Evolutionary conservation across 2,888 invertebrate species (phyloP).

Genomic region (Odontothrips loti): DNA sequence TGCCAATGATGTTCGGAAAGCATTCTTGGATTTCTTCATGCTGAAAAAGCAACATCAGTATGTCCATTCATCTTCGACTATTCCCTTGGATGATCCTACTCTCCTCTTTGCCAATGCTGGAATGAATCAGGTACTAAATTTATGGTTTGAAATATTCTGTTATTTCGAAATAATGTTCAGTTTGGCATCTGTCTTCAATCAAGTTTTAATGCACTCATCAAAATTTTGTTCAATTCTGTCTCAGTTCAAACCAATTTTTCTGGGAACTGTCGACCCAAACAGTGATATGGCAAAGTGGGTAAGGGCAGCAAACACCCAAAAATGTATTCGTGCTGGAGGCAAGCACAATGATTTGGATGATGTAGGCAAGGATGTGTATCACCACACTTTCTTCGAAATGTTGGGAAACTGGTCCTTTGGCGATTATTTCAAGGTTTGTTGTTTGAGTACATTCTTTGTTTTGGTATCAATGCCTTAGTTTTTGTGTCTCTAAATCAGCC

Average conservation of each 20-base stretch:
- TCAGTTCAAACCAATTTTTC: constrained; percentile 93
- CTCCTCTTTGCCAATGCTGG: constrained; percentile 97
- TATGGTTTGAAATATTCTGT: constrained; percentile 28
- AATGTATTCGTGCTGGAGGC: constrained; percentile 98
- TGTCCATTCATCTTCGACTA: constrained; percentile 95
- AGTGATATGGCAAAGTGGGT: constrained; percentile 89
- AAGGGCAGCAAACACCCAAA: constrained; percentile 92
- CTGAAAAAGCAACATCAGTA: constrained; percentile 78
- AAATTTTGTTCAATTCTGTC: background rate
- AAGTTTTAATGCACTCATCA: background rate
- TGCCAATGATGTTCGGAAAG: constrained; percentile 75
- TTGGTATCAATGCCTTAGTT: background rate
- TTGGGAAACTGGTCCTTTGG: constrained; percentile 99
- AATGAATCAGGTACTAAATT: constrained; percentile 82
- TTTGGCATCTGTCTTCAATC: too few species aligned
- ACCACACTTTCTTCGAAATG: constrained; percentile 99
- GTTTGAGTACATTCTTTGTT: background rate
- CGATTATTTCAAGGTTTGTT: constrained; percentile 88
- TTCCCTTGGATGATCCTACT: constrained; percentile 97
- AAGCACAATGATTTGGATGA: constrained; percentile 99
- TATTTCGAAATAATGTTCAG: background rate
- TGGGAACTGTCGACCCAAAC: constrained; percentile 93
- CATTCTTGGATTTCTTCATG: constrained; percentile 87
- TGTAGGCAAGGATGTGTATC: constrained; percentile 99
- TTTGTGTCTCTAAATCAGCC: background rate